Percentiles rank a stretch among this genome's conserved stretches.
Conservation (phyloP, 2,888 invertebrate genomes). For the Drosophila fungiperda region DNA sequence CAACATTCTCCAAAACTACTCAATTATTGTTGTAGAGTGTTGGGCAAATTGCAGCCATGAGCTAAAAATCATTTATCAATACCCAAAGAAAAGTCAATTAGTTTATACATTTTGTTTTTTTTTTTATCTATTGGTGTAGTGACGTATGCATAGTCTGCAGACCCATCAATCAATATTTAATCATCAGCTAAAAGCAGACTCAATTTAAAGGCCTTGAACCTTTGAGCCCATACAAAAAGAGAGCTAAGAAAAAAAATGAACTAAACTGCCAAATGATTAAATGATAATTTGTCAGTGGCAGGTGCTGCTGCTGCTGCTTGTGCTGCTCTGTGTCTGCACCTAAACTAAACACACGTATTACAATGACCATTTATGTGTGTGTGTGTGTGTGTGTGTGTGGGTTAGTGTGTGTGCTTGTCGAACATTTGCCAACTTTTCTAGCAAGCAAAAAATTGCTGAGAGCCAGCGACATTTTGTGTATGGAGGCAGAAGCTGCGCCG, state of each 20-base stretch:
- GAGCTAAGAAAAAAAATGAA: conserved; percentile 1
- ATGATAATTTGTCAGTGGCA: conserved; percentile 75
- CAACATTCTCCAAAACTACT: conserved; percentile 43
- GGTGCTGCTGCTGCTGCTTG: conserved; percentile 32
- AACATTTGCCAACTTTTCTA: conserved; percentile 18
- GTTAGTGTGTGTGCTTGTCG: conserved; percentile 23
- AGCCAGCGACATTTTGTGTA: conserved; percentile 15
- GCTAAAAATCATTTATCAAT: conserved; percentile 35
- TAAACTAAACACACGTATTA: conserved; percentile 46
- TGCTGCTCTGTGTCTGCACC: conserved; percentile 20
- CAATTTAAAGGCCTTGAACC: conserved; percentile 50
- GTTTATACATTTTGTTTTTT: not conserved
- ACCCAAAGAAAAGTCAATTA: conserved; percentile 26
- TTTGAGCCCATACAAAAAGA: conserved; percentile 8
- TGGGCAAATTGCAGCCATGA: not conserved
- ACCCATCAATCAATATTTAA: conserved; percentile 55
- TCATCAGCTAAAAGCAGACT: conserved; percentile 38
- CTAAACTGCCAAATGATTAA: conserved; percentile 67
- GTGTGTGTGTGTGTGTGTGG: conserved; percentile 1
- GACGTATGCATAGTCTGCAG: conserved; percentile 1
- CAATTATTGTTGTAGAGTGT: conserved; percentile 52
- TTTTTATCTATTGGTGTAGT: conserved; percentile 6
- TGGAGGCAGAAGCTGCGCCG: not conserved
- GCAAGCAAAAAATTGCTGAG: conserved; percentile 38
- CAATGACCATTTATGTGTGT: conserved; percentile 1